Evolutionary conservation across 2,888 invertebrate genomes (phyloP).

Genomic region (Agrotis exclamationis): DNA sequence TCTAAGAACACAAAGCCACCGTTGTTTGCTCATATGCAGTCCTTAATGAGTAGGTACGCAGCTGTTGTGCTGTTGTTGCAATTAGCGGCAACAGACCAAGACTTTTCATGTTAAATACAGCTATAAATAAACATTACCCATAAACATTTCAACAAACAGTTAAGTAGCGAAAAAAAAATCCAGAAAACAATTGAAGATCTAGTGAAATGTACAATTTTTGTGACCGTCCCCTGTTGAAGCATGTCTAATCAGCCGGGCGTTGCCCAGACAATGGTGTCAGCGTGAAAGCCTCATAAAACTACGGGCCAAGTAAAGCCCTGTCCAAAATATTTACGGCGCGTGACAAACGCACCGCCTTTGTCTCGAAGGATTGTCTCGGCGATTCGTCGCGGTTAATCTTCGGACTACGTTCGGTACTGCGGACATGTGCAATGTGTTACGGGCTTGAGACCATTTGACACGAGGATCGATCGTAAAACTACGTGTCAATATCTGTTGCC

Average conservation of each 20-base stretch:
- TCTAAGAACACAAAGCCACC: slow-evolving; percentile 20
- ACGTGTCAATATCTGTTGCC: slow-evolving; percentile 56
- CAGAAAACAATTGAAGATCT: slow-evolving; percentile 65
- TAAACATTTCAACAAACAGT: slow-evolving; percentile 61
- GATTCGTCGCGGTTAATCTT: slow-evolving; percentile 85
- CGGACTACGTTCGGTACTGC: slow-evolving; percentile 74
- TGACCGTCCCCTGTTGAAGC: slow-evolving; percentile 74
- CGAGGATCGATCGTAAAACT: slow-evolving; percentile 68
- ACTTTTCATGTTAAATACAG: slow-evolving; percentile 24
- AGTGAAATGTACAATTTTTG: slow-evolving; percentile 62
- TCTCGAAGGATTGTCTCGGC: slow-evolving; percentile 85
- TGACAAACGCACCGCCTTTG: slow-evolving; percentile 86
- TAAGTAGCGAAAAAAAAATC: slow-evolving; percentile 51
- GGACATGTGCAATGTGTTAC: slow-evolving; percentile 78
- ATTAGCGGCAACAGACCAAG: slow-evolving; percentile 30
- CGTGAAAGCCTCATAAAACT: slow-evolving; percentile 89
- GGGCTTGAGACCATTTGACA: slow-evolving; percentile 71
- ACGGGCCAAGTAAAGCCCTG: slow-evolving; percentile 83
- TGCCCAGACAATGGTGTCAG: slow-evolving; percentile 85
- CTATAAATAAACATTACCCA: slow-evolving; percentile 55
- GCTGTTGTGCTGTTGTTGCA: slow-evolving; percentile 13
- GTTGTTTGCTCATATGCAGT: slow-evolving; percentile 54
- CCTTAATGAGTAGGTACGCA: slow-evolving; percentile 50
- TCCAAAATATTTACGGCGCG: slow-evolving; percentile 91
- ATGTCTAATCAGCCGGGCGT: slow-evolving; percentile 83